A percentile compares a stretch with the other conserved stretches of the same genome.
Evolutionary conservation across 1,140 invertebrate genomes (phyloP).

Genomic region (Gryon sp.): DNA sequence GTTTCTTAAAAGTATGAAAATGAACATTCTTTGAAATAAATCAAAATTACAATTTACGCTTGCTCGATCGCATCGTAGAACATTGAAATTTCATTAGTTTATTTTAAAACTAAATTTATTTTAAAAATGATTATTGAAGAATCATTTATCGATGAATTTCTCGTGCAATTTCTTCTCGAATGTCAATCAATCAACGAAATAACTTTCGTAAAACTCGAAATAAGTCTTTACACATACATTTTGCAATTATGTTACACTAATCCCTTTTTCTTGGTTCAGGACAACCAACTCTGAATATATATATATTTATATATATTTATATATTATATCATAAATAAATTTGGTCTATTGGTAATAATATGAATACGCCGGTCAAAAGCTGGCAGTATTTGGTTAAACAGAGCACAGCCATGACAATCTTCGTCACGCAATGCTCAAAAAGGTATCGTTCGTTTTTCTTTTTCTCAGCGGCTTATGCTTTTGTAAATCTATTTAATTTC

Average conservation of each 20-base stretch:
- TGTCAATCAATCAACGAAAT: no score
- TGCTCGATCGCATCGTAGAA: no score
- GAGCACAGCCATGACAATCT: conserved; percentile 68
- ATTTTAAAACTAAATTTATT: no score
- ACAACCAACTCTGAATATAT: conserved; percentile 75
- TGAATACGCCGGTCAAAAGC: conserved; percentile 78
- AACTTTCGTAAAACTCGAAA: no score
- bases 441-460: conserved; percentile 63
- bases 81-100: no score
- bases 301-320: conserved; percentile 55
- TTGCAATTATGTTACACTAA: conserved; percentile 76
- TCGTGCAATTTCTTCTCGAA: no score
- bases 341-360: conserved; percentile 80
- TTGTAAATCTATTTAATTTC: conserved; percentile 68
- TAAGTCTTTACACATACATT: conserved; percentile 73
- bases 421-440: conserved; percentile 62
- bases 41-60: no score
- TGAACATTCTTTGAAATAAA: no score
- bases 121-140: no score
- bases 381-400: conserved; percentile 79
- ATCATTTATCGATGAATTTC: no score
- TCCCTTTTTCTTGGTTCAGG: conserved; percentile 71
- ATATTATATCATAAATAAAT: conserved; percentile 81
- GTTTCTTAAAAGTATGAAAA: no score
- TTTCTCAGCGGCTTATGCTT: conserved; percentile 69